phyloP scores from a whole-genome alignment of 2,113 vertebrate species.

The Catagonus wagneri region DNA sequence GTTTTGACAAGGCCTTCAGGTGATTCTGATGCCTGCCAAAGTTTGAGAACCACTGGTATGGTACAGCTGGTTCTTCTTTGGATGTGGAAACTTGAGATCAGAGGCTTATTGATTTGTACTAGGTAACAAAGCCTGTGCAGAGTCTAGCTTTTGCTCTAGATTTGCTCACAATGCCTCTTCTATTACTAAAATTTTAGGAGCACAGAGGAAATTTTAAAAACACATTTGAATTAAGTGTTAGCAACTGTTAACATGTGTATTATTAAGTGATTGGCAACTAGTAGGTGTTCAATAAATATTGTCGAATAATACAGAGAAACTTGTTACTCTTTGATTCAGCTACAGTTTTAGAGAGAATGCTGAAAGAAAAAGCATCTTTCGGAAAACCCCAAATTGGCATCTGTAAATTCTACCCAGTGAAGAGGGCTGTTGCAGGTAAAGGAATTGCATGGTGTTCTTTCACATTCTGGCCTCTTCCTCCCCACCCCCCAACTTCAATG shows the following conservation, averaged over 20 bases:
- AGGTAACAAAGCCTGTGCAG: neutral
- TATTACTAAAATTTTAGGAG: neutral
- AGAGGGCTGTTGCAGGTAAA: neutral
- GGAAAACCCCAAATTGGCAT: too few species aligned
- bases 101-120: neutral
- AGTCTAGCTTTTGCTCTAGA: neutral
- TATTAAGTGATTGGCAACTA: neutral
- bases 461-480: neutral
- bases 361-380: neutral
- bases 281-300: neutral
- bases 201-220: neutral
- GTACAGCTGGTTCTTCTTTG: neutral
- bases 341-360: neutral
- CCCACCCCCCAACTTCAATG: accelerated
- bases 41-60: neutral
- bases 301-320: neutral
- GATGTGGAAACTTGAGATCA: neutral
- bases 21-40: neutral
- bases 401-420: neutral
- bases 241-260: neutral
- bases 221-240: neutral
- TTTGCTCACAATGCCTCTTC: neutral
- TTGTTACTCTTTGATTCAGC: neutral
- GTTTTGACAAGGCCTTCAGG: neutral
- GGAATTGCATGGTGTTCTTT: neutral